These are phyloP conservation scores for Sinodicranocentrus sp. DNA, from an alignment of 2,888 invertebrate genomes.

Conservation along the genomic window DNA sequence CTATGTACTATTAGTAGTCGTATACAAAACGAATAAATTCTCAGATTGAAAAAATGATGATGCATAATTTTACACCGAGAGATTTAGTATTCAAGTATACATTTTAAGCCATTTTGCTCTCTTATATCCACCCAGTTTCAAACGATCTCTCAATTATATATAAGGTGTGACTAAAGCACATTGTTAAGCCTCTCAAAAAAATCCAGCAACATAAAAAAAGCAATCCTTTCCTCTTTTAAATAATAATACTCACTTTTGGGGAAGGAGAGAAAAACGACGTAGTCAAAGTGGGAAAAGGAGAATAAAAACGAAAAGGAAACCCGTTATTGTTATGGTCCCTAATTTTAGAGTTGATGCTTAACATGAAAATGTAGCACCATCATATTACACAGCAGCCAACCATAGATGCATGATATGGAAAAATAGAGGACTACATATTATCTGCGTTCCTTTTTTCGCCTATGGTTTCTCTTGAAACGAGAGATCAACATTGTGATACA, in stretches of 20 bases:
- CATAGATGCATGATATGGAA: background rate
- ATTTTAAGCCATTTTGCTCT: slow-evolving; percentile 25
- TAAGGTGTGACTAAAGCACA: slow-evolving; percentile 66
- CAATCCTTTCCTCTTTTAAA: background rate
- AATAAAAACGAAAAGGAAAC: slow-evolving; percentile 63
- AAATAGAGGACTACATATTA: slow-evolving; percentile 5
- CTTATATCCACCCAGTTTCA: slow-evolving; percentile 64
- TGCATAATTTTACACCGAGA: slow-evolving; percentile 50
- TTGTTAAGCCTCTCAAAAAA: slow-evolving; percentile 46
- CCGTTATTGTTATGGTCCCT: slow-evolving; percentile 69
- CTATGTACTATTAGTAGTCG: no score
- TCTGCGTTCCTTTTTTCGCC: slow-evolving; percentile 12
- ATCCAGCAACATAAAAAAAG: slow-evolving; percentile 55
- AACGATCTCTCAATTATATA: slow-evolving; percentile 67
- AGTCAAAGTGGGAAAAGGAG: slow-evolving; percentile 31
- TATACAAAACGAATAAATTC: slow-evolving; percentile 18
- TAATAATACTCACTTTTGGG: background rate
- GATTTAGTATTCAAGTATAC: slow-evolving; percentile 58
- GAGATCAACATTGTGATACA: background rate
- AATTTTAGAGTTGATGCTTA: slow-evolving; percentile 64
- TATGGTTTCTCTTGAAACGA: slow-evolving; percentile 22
- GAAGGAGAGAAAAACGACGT: slow-evolving; percentile 32
- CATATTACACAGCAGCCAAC: background rate
- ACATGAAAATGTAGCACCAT: slow-evolving; percentile 58
- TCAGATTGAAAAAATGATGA: slow-evolving; percentile 48